Base-by-base conservation (phyloP, 92 coral and sea anemone species). In the Palythoa grandiflora region DNA sequence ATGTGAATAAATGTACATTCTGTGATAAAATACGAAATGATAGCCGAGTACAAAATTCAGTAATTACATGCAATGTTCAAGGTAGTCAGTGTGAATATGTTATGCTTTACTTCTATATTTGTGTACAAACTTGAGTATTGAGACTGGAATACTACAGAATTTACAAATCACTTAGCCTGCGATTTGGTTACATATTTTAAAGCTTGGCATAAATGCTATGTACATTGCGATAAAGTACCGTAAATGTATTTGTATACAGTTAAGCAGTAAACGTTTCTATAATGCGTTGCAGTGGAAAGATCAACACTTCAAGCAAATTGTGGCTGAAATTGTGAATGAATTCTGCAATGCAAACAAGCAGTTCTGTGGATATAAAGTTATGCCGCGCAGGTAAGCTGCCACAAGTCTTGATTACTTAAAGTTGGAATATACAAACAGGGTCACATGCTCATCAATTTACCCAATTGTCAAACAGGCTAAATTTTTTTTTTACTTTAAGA, bases 271-370 rank as follows among this genome's bases (percentile, higher is more conserved):
- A 52, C 38, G 12, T 52, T 52, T n/a, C 44, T 65, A 13, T 81
- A n/a, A 13, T 81, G 28, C 21, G 19, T 12, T 81, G 39, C 40
- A 81, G 86, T 81, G 86, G 86, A 47, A 36, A 48, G 39, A 16
- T 16, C 86, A 65, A 66, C 47, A 63, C 38, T 81, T 81, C 57
- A 66, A 66, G 59, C 60, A 66, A 65, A 74, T 51, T 66, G 65
- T 81, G 75, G 86, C 86, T 28, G 19, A 47, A 39, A 17, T 66
- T 38, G 75, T 66, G 40, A 40, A 68, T 48, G 86, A 38, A 9
- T 81, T 81, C 75, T 81, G 86, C 65, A 17, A 13, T 47, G 3
- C 9, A 21, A 66, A 81, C 75, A 66, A 81, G 47, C 40, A 44
- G 38, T 48, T 38, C 10, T 81, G 86, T 66, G 86, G 86, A 14